phyloP scores from a whole-genome alignment of 2,888 invertebrate genomes.

The Chrysina gloriosa region DNA sequence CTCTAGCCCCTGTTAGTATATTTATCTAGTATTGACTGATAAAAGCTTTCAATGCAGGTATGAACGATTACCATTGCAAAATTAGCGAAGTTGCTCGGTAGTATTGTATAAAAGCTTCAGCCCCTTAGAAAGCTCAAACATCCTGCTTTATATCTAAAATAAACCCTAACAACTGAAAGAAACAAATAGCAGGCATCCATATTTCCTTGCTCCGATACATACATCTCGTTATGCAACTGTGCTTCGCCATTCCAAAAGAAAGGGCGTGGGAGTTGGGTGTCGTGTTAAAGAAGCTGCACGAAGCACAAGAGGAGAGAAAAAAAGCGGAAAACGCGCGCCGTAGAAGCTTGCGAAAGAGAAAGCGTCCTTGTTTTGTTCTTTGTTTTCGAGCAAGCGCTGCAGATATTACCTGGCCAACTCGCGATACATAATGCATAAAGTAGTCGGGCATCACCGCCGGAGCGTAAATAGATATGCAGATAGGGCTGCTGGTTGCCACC shows the following conservation, averaged over 20 bases:
- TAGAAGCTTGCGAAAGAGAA: not conserved
- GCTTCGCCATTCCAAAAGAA: not conserved
- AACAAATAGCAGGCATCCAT: not conserved
- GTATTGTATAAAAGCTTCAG: too few species aligned
- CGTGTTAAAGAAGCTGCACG: not conserved
- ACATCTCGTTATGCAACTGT: not conserved
- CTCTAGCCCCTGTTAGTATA: too few species aligned
- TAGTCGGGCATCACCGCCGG: conserved; percentile 48
- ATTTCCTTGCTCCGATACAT: not conserved
- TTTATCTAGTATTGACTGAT: too few species aligned
- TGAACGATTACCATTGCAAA: too few species aligned
- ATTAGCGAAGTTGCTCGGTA: too few species aligned
- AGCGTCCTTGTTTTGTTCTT: conserved; percentile 2
- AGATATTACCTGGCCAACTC: conserved; percentile 31
- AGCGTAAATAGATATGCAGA: conserved; percentile 52
- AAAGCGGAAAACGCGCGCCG: not conserved
- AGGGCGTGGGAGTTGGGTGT: not conserved
- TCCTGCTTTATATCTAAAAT: too few species aligned
- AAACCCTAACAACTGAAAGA: too few species aligned
- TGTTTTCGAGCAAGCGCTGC: conserved; percentile 9
- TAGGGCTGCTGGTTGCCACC: conserved; percentile 34
- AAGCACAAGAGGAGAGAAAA: not conserved
- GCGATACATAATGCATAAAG: conserved; percentile 53
- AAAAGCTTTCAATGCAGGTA: too few species aligned
- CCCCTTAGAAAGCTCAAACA: too few species aligned